phyloP scores from a whole-genome alignment of 2,113 vertebrate species.

The Corythornis madagascariensis region DNA sequence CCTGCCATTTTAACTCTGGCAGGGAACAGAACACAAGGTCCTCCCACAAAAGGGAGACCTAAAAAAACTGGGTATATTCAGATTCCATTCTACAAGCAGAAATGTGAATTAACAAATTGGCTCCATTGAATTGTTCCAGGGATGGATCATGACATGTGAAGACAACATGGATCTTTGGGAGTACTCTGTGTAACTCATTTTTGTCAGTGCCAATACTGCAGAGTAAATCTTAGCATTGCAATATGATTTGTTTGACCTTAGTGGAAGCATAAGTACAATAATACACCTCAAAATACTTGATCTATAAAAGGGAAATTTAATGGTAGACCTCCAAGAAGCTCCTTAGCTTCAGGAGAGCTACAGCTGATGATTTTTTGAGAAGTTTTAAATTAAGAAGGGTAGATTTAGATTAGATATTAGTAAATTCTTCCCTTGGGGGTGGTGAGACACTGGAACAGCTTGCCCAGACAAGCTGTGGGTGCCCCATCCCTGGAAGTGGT shows the following conservation, averaged over 20 bases:
- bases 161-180: background rate
- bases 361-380: background rate
- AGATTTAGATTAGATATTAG: background rate
- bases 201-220: background rate
- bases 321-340: background rate
- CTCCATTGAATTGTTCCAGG: background rate
- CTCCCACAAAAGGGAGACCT: background rate
- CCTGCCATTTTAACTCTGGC: background rate
- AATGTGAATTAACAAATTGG: background rate
- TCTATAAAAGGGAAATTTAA: background rate
- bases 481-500: background rate
- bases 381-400: background rate
- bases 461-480: background rate
- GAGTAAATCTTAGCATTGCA: background rate
- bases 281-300: background rate
- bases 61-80: background rate
- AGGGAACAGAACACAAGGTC: background rate
- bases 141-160: background rate
- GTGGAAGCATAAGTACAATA: background rate
- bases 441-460: background rate
- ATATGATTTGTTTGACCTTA: background rate
- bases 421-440: background rate
- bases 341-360: background rate
- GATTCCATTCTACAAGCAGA: background rate
- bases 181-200: background rate